Conservation (phyloP, 2,888 invertebrate species). For the Branchellion lobata region DNA sequence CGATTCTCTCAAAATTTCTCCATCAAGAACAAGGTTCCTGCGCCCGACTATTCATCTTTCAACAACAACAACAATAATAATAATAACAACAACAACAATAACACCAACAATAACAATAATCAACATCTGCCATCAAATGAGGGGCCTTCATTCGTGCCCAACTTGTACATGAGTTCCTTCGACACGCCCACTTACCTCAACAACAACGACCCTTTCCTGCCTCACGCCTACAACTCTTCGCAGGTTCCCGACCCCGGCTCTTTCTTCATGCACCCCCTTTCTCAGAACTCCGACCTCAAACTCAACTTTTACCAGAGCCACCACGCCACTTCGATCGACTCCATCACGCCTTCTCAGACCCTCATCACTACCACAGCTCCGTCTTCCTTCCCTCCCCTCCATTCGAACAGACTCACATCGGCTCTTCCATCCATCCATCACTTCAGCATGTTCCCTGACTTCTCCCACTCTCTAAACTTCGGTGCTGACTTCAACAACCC, state of each 20-base stretch:
- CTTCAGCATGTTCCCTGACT: slow-evolving; percentile 33
- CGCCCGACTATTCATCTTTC: no score
- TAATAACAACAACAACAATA: neutral
- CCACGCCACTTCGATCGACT: neutral
- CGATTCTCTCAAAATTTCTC: neutral
- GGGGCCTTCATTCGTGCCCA: neutral
- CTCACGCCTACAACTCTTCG: neutral
- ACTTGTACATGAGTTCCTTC: slow-evolving; percentile 10
- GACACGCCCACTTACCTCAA: slow-evolving; percentile 36
- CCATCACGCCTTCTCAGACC: neutral
- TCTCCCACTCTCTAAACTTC: slow-evolving; percentile 5
- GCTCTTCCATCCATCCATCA: slow-evolving; percentile 40
- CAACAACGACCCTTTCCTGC: slow-evolving; percentile 15
- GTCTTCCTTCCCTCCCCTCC: neutral
- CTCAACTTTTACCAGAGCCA: slow-evolving; percentile 32
- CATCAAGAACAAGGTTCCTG: no score
- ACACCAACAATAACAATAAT: neutral
- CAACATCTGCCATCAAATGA: neutral
- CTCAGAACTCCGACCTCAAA: slow-evolving; percentile 25
- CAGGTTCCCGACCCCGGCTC: neutral
- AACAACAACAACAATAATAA: neutral
- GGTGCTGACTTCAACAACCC: slow-evolving; percentile 1
- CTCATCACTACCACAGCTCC: neutral
- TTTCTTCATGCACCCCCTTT: slow-evolving; percentile 6
- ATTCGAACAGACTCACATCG: slow-evolving; percentile 17